Evolutionary conservation across 2,113 vertebrate genomes (phyloP).

Genomic region (Montifringilla adamsi): DNA sequence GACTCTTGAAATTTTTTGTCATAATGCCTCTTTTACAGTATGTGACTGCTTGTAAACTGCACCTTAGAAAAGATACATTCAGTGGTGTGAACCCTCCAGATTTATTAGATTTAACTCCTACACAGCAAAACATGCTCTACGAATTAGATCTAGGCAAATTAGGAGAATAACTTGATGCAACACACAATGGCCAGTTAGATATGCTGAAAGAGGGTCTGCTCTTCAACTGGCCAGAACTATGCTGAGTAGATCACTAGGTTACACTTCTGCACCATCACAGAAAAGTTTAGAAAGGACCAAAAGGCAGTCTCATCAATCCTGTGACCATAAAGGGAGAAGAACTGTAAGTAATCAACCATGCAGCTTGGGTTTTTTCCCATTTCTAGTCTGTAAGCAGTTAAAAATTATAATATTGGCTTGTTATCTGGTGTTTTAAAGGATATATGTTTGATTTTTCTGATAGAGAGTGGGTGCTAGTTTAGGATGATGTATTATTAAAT

Average conservation of each 20-base stretch:
- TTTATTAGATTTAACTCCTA: background rate
- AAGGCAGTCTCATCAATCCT: background rate
- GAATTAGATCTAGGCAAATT: background rate
- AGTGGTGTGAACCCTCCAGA: background rate
- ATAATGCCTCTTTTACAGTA: background rate
- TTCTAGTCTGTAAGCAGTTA: background rate
- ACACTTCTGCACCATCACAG: background rate
- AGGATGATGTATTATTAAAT: background rate
- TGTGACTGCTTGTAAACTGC: background rate
- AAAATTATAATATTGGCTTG: background rate
- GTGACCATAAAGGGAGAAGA: background rate
- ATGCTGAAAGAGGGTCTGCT: accelerated
- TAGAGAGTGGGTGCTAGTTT: background rate
- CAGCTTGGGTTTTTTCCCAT: accelerated
- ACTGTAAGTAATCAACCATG: background rate
- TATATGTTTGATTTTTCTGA: background rate
- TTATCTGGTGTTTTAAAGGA: background rate
- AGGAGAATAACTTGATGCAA: background rate
- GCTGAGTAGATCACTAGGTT: background rate
- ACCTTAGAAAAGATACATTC: background rate
- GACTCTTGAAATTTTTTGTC: background rate
- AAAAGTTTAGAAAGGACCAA: background rate
- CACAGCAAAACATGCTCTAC: background rate
- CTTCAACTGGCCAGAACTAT: background rate
- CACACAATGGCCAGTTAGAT: no score